Evolutionary conservation across 2,113 vertebrate species (phyloP), one percentile per base, ranked within the genome.

Genomic region (Pachyramphus minor): DNA sequence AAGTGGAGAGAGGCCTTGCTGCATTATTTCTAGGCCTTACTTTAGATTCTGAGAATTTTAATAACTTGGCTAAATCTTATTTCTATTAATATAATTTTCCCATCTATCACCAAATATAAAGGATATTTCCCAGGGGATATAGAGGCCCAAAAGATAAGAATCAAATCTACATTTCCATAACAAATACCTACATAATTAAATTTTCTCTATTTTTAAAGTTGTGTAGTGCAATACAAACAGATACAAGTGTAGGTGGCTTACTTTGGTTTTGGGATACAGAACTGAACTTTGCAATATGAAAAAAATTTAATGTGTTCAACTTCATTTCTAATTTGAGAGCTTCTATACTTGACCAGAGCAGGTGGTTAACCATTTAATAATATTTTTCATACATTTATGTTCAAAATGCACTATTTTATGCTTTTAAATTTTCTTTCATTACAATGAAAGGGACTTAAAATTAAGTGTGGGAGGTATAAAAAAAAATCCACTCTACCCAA

Each of bases 271-370:
- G 68, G 59, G 52, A 76, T 72, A 92, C 19, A 79, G 79, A 91
- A 91, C 22, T 71, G n/a, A 96, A 95, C 86, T 94, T 69, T 78
- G 42, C 52, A 95, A 95, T 75, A 69, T 80, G n/a, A 93, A 93
- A 95, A 94, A 85, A 60, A 62, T 42, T 8, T 80, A 80, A 80
- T 83, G 14, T 96, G 68, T 96, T 87, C 71, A 89, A 91, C 97
- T 96, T 90, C 60, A 90, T 39, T 68, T 96, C 75, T 94, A 89
- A 75, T 93, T 68, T 14, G 9, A 93, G 27, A 5, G 7, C 25
- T 79, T 80, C n/a, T 95, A 66, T 72, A 82, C 21, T 21, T 60
- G 84, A 72, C 25, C 18, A 74, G 66, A 96, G 64, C 30, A 96
- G 21, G 56, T 64, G 68, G 41, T 42, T 87, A 69, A 42, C 82